Base-by-base conservation (phyloP, 1,140 invertebrate genomes). In the Drosophila hydei region DNA sequence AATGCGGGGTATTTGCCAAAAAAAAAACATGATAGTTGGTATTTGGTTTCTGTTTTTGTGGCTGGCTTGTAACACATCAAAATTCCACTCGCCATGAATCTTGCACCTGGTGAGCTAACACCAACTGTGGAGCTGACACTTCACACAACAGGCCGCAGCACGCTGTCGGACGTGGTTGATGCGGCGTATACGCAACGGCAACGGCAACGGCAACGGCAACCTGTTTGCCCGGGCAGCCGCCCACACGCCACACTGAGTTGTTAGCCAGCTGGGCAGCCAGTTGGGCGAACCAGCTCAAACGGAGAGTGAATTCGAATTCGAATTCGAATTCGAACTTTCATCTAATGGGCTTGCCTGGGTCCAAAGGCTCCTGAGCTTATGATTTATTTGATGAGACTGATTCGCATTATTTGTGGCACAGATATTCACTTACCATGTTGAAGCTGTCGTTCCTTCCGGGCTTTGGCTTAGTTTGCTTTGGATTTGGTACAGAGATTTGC, bases 161-260 rank as follows among this genome's bases (percentile, higher is more conserved):
- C 27, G 23, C 56, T 50, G 58, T 59, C 50, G 55, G 52, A 58
- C 55, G 68, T 50, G 48, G 54, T 25, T 50, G 51, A 79, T 45
- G 65, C 65, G 71, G 77, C 83, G 81, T 78, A 87, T 87, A 79
- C 80, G 81, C 78, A 77, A 80, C 58, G 43, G 40, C 78, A 84
- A 84, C 80, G 21, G 21, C 21, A 23, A 23, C 21, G 30, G 25
- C 30, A 11, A 11, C 9, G 36, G 47, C 78, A 87, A 87, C 81
- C 83, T 81, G 81, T 87, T 85, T 33, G 30, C 80, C 54, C 47
- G 11, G 30, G 36, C 51, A 33, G 6, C 33, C 81, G 78, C 83
- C 81, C 75, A 87, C 81, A 52, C 54, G 74, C 65, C 69, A 9
- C 23, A 60, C 19, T 36, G 6, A 18, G 33, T 18, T 11, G 23